These are phyloP conservation scores for Balearica regulorum DNA, from an alignment of 2,797 vertebrate species.

Conservation along the genomic window DNA sequence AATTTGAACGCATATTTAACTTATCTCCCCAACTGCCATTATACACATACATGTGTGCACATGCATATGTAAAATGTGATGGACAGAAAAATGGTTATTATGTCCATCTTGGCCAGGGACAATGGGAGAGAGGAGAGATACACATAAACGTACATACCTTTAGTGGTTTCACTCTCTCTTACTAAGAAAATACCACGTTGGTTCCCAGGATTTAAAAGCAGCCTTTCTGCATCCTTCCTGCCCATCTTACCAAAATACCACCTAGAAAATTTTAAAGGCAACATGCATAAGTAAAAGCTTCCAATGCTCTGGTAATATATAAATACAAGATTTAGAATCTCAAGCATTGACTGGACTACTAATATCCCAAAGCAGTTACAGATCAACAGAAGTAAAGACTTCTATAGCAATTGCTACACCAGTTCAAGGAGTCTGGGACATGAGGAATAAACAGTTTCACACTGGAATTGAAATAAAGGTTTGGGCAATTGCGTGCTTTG, in stretches of 20 bases:
- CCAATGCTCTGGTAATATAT: background rate
- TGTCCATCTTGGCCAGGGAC: background rate
- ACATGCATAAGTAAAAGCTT: background rate
- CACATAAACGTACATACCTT: slow-evolving; percentile 77
- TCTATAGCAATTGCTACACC: slow-evolving; percentile 90
- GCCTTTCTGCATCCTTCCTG: slow-evolving; percentile 92
- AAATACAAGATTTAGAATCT: background rate
- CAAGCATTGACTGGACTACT: background rate
- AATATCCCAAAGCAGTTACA: background rate
- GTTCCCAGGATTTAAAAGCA: slow-evolving; percentile 93
- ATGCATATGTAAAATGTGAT: fast-evolving
- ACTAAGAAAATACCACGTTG: slow-evolving; percentile 91
- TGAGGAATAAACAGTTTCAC: slow-evolving; percentile 99
- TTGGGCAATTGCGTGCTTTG: slow-evolving; percentile 99
- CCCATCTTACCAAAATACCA: slow-evolving; percentile 99
- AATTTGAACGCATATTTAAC: background rate
- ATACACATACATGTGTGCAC: background rate
- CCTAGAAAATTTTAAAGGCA: slow-evolving; percentile 69
- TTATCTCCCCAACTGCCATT: fast-evolving
- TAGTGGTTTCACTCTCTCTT: slow-evolving; percentile 97
- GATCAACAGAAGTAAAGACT: background rate
- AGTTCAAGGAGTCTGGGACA: slow-evolving; percentile 99
- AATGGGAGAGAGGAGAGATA: background rate
- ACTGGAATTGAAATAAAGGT: slow-evolving; percentile 99
- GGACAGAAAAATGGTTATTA: background rate